Base-by-base conservation (phyloP, 2,888 invertebrate genomes). In the Geotrupes spiniger region DNA sequence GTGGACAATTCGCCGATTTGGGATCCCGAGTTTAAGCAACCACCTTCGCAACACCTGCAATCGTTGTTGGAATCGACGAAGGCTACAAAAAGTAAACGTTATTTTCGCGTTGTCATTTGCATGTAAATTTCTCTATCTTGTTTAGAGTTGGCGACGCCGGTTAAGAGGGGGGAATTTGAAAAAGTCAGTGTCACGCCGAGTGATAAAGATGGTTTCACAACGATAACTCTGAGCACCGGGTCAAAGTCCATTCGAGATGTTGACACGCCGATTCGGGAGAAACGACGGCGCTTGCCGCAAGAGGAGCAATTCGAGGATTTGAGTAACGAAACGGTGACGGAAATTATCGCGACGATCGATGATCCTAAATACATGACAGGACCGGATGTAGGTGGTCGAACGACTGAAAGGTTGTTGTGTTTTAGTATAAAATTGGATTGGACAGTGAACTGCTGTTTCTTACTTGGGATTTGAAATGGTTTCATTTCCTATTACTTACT, bases 1-100 rank as follows among this genome's bases (percentile, higher is more conserved):
- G 84, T 87, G 14, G 77, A 84, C 15, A 86, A 79, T 63, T 95
- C 95, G 0, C 92, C 93, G 0, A 94, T 96, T 55, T 97, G 95
- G 94, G 92, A 96, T 74, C 85, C 88, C 0, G 89, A 92, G 17
- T 96, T 91, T 70, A 89, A 89, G 57, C 85, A 83, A 60, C 78
- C 80, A 17, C 81, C 84, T 0, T 85, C 87, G 0, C 76, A 80
- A 12, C 85, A 85, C 62, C 70, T 86, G 27, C 84, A 84, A 60
- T 75, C 79, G 1, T 74, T 82, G 27, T 66, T 83, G 9, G 85
- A 85, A 54, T 78, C 78, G 48, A 82, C 80, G 49, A 68, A 63
- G 53, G 54, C 59, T 28, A 36, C 46, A 11, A 68, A 65, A 64
- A 58, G 65, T 68, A 21, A 21, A 21, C n/a, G n/a, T n/a, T 50